Evolutionary conservation across 2,797 vertebrate species (phyloP).

Genomic region (Bovichtus variegatus): DNA sequence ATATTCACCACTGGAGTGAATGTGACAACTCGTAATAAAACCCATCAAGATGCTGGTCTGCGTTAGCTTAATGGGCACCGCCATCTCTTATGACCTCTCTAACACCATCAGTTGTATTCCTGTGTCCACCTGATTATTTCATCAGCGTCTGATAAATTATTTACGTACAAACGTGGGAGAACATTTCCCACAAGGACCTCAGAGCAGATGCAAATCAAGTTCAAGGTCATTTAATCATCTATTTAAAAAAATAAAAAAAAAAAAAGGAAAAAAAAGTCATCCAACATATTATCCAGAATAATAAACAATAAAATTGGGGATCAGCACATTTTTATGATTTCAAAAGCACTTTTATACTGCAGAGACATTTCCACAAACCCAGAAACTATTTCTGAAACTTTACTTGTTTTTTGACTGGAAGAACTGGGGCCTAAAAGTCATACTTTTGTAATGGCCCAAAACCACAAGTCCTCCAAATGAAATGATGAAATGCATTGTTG

Average conservation of each 20-base stretch:
- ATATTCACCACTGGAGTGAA: background rate
- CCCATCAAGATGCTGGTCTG: background rate
- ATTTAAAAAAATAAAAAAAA: background rate
- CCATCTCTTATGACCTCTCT: background rate
- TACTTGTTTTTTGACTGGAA: background rate
- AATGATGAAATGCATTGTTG: background rate
- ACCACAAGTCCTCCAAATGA: background rate
- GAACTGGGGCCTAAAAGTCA: background rate
- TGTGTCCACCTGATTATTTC: background rate
- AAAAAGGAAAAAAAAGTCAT: too few species aligned
- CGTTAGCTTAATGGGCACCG: background rate
- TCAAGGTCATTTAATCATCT: background rate
- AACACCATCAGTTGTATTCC: background rate
- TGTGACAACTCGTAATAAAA: background rate
- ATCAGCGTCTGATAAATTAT: background rate
- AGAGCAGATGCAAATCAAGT: background rate
- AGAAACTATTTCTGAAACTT: background rate
- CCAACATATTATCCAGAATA: background rate
- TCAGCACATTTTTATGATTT: slow-evolving; percentile 4
- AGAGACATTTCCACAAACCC: background rate
- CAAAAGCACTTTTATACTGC: background rate
- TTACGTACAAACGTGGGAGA: background rate
- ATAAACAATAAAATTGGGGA: background rate
- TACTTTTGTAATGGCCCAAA: background rate
- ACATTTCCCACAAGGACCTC: background rate